Base-by-base conservation (phyloP, 2,797 vertebrate species). In the Danio choprae region DNA sequence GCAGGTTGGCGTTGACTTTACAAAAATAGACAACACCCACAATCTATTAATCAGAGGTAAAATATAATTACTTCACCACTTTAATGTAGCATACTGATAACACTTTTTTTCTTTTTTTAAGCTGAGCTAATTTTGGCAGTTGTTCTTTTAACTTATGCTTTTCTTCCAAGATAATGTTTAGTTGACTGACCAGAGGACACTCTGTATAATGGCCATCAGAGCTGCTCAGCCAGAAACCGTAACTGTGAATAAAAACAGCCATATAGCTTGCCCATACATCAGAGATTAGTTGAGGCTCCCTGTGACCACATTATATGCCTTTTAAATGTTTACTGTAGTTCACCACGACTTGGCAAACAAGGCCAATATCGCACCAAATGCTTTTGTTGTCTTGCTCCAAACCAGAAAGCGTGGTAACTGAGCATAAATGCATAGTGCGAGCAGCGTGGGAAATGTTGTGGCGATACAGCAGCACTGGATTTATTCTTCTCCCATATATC, bases 281-380 rank as follows among this genome's bases (percentile, higher is more conserved):
- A 91, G 91, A 93, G 90, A 89, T 92, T 91, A 91, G 89, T 89
- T 91, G 90, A 90, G 91, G 87, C 88, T 90, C 91, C 84, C 81
- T 83, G 79, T 38, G 15, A 93, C 93, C 92, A 51, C 91, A 86
- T 86, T 90, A 85, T 91, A 90, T 90, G 90, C 90, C 85, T 89
- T 91, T 91, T 91, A 92, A 93, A 92, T 92, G 90, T 93, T 93
- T 93, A 92, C 91, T 91, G 86, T 92, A 91, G 91, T 92, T 89
- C 89, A 89, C 92, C 86, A 88, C 90, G 89, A 84, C 70, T 72
- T 89, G 90, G 90, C 85, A 90, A 90, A 90, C 85, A 87, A 87
- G 81, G 79, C 81, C 84, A 79, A 59, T 86, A 88, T 89, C 69
- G 83, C 82, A 87, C 84, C 82, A 79, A 90, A 91, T 13, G 87